Evolutionary conservation across 2,113 vertebrate genomes (phyloP).

Genomic region (Eretmochelys imbricata): DNA sequence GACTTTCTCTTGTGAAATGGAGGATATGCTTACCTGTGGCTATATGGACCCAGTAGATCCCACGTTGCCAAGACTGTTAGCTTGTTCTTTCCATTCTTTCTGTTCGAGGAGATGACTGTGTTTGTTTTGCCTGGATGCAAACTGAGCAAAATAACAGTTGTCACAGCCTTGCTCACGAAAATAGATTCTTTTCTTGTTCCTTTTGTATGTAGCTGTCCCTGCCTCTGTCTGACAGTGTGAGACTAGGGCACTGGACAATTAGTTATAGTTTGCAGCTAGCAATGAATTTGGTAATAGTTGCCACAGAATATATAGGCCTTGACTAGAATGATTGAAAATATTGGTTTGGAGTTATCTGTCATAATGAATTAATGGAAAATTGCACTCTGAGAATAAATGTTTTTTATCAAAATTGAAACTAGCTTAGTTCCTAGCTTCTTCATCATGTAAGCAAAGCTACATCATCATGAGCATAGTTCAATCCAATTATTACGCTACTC

Average conservation of each 20-base stretch:
- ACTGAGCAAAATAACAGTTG: background rate
- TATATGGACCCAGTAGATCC: background rate
- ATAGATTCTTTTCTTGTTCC: background rate
- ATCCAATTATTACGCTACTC: background rate
- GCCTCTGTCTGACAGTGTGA: background rate
- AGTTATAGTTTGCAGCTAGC: background rate
- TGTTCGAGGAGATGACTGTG: background rate
- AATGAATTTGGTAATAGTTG: background rate
- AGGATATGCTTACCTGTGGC: background rate
- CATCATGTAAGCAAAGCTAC: background rate
- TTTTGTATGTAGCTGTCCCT: background rate
- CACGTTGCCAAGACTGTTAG: background rate
- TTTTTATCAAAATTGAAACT: background rate
- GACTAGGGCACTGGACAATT: background rate
- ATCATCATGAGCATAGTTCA: background rate
- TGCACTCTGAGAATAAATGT: background rate
- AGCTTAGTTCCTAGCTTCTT: background rate
- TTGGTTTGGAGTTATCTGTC: background rate
- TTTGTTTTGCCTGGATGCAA: conserved; percentile 2
- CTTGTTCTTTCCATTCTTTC: background rate
- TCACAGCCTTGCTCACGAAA: background rate
- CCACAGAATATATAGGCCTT: background rate
- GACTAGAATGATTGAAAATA: background rate
- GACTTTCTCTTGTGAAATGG: background rate
- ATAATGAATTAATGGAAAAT: background rate